Evolutionary conservation across 2,113 vertebrate genomes (phyloP).

Genomic region (Heptranchias perlo): DNA sequence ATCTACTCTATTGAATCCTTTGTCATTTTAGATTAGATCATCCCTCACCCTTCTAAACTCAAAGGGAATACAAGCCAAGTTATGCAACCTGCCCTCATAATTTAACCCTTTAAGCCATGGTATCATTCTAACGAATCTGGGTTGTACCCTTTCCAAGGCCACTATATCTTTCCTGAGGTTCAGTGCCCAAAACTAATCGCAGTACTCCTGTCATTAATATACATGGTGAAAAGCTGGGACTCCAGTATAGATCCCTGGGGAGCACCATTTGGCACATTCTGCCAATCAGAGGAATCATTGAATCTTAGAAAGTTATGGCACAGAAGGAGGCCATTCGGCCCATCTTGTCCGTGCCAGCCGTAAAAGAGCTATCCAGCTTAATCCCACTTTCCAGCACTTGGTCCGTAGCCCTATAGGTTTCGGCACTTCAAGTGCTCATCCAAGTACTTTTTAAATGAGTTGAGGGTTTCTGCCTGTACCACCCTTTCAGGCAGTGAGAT

Average conservation of each 20-base stretch:
- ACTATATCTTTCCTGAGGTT: not conserved
- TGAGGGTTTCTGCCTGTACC: too few species aligned
- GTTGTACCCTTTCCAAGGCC: not conserved
- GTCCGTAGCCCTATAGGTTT: too few species aligned
- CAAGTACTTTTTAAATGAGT: too few species aligned
- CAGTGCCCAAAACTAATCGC: not conserved
- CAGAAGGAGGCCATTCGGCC: too few species aligned
- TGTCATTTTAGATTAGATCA: too few species aligned
- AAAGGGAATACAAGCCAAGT: not conserved
- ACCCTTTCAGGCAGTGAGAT: too few species aligned
- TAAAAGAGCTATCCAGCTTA: too few species aligned
- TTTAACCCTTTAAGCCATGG: not conserved
- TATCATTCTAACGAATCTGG: not conserved
- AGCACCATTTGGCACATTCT: not conserved
- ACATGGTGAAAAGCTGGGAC: not conserved
- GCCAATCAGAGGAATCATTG: too few species aligned
- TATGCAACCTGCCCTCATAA: not conserved
- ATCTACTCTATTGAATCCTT: not conserved
- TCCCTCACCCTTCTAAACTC: not conserved
- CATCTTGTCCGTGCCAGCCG: too few species aligned
- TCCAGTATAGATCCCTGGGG: not conserved
- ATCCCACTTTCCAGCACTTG: too few species aligned
- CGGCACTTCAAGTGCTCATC: too few species aligned
- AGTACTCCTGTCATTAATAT: not conserved
- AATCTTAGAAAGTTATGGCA: too few species aligned